phyloP scores from a whole-genome alignment of 2,113 vertebrate genomes.

The Neogale vison region DNA sequence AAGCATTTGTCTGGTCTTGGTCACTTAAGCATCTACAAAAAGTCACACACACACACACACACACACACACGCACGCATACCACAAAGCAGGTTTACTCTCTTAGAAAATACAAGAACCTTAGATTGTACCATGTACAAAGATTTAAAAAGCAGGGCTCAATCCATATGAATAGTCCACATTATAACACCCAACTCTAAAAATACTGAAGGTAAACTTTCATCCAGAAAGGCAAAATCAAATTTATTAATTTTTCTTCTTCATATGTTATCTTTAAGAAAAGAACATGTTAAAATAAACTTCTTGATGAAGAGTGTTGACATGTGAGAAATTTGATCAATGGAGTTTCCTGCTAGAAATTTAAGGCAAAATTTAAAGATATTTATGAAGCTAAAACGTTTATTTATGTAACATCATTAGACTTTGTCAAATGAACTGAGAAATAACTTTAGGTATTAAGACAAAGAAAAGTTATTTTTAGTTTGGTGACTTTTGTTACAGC shows the following conservation, averaged over 20 bases:
- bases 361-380: not conserved
- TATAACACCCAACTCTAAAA: not conserved
- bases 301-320: constrained; percentile 8
- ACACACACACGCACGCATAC: not conserved
- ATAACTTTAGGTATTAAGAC: not conserved
- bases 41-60: not conserved
- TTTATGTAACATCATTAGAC: not conserved
- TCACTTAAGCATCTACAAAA: not conserved
- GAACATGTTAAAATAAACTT: not conserved
- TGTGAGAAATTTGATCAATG: constrained; percentile 7
- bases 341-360: constrained; percentile 7
- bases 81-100: not conserved
- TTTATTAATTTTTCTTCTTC: not conserved
- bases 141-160: not conserved
- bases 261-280: not conserved
- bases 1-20: not conserved
- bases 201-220: not conserved
- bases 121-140: not conserved
- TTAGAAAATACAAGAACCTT: not conserved
- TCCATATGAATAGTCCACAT: not conserved
- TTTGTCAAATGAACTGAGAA: constrained; percentile 12
- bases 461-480: constrained; percentile 20
- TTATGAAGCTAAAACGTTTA: not conserved
- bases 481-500: not conserved
- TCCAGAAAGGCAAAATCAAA: not conserved